These are phyloP conservation scores for Lycorma delicatula DNA, from an alignment of 1,140 invertebrate genomes.

Conservation along the genomic window DNA sequence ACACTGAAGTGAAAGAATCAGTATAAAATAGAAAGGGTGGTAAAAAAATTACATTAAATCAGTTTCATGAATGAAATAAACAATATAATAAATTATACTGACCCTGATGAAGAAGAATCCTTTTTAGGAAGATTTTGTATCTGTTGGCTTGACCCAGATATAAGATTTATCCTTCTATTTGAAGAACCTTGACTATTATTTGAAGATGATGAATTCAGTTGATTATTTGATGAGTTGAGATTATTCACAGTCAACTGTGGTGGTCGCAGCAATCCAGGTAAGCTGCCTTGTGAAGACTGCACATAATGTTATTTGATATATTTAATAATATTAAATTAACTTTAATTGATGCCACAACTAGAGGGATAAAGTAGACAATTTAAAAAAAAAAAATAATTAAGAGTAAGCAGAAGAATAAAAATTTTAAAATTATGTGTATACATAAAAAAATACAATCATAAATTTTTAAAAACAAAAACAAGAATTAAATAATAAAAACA, in stretches of 20 bases:
- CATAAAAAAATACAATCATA: background rate
- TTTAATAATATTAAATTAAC: background rate
- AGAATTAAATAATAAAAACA: too few relatives aligned
- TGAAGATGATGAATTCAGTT: background rate
- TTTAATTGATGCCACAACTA: background rate
- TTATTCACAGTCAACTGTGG: conserved; percentile 37
- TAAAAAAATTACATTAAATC: background rate
- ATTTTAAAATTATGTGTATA: too few relatives aligned
- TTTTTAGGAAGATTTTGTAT: background rate
- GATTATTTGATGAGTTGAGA: conserved; percentile 15
- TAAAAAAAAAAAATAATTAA: too few relatives aligned
- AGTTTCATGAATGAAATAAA: background rate
- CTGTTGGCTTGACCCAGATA: too few relatives aligned
- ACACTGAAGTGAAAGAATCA: too few relatives aligned
- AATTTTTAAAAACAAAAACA: too few relatives aligned
- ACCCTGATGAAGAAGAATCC: background rate
- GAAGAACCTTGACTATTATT: too few relatives aligned
- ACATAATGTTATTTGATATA: conserved; percentile 13
- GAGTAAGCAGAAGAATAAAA: too few relatives aligned
- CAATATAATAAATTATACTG: background rate
- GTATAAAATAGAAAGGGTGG: background rate
- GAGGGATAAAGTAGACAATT: too few relatives aligned
- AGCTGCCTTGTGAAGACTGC: conserved; percentile 37
- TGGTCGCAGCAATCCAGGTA: conserved; percentile 48
- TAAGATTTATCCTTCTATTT: too few relatives aligned